Evolutionary conservation across 2,888 invertebrate genomes (phyloP).

Genomic region (Cephus runcator): DNA sequence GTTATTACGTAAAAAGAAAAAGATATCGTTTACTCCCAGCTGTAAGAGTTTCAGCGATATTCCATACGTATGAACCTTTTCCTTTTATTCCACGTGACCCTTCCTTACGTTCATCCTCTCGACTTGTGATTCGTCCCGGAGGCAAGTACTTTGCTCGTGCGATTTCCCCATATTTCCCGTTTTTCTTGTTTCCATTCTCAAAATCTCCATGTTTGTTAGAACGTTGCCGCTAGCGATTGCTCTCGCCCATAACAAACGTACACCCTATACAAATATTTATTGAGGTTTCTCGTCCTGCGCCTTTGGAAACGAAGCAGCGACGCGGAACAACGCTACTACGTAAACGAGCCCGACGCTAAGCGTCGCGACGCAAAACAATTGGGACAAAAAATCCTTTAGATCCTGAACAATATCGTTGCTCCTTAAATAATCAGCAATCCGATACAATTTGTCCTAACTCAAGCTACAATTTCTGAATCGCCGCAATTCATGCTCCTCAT

Average conservation of each 20-base stretch:
- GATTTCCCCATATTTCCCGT: background rate
- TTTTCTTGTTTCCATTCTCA: background rate
- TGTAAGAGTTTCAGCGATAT: background rate
- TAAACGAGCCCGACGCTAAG: background rate
- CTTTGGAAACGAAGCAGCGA: background rate
- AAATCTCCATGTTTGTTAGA: background rate
- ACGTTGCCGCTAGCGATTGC: background rate
- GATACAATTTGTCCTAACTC: background rate
- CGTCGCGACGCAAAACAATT: background rate
- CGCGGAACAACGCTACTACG: background rate
- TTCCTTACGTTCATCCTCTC: background rate
- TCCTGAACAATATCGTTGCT: background rate
- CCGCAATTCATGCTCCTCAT: too few species aligned
- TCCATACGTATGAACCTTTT: background rate
- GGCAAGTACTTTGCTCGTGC: background rate
- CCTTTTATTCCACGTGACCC: background rate
- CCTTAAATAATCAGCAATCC: background rate
- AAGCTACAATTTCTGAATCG: background rate
- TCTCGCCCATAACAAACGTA: background rate
- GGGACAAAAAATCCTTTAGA: background rate
- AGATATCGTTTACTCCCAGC: too few species aligned
- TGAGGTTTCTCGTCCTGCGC: background rate
- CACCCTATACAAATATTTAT: background rate
- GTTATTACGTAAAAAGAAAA: background rate
- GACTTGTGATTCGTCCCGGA: background rate